Base-by-base conservation (phyloP, 1,140 invertebrate genomes). In the Zaprionus inermis region DNA sequence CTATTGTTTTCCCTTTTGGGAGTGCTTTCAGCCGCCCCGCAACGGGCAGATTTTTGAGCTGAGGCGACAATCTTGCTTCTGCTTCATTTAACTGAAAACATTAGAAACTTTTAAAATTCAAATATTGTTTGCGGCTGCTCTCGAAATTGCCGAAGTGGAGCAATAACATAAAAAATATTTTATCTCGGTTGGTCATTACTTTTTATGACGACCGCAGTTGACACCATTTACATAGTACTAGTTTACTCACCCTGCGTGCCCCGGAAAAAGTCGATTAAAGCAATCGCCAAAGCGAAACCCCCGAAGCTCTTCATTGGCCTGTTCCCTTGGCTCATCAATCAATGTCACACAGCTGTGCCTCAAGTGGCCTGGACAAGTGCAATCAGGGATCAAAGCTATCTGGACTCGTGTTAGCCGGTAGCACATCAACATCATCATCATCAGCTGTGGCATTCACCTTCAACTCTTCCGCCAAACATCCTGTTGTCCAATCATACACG, bases 51-150 rank as follows among this genome's bases (percentile, higher is more conserved):
- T 55, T 44, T 70, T 68, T 76, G 44, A 55, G 20, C 41, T 54
- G 41, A 52, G 64, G 72, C 77, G 77, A 90, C 85, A 90, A 90
- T 90, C 85, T 90, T 90, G 85, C 85, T 90, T 90, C 85, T 90
- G 85, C 70, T 90, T 90, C 85, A 90, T 90, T 90, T 85, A 90
- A 90, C 86, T 81, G 72, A 68, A 79, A 85, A 85, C 78, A 76
- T 54, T 81, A 59, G 67, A 51, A 83, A 88, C 69, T 84, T 88
- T 88, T 80, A 65, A 89, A 89, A 88, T 88, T 89, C 84, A 88
- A 88, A 88, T 88, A 88, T 88, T 88, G 84, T 88, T 88, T 88
- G 80, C 71, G 80, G 67, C 67, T 72, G 30, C 64, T 51, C 49
- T 59, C 16, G 72, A 56, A 73, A 65, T 72, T 71, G 77, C 44